Evolutionary conservation across 2,797 vertebrate genomes (phyloP).

Genomic region (Pipistrellus kuhlii): DNA sequence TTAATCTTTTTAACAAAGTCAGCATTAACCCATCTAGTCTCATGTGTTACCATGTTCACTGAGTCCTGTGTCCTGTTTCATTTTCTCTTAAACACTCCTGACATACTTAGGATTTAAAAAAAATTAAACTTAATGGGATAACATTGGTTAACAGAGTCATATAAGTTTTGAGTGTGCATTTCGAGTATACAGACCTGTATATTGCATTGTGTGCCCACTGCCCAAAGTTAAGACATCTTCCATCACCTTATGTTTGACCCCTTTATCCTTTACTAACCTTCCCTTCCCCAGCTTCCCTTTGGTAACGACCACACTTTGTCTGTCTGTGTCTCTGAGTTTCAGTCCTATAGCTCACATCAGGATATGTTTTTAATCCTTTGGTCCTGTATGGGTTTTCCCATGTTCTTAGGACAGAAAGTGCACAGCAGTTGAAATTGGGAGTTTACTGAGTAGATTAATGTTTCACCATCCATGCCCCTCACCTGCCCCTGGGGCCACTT

Average conservation of each 20-base stretch:
- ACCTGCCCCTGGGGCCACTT: accelerated
- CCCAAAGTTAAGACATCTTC: not conserved
- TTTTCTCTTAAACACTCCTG: not conserved
- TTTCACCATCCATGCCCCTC: not conserved
- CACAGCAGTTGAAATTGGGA: not conserved
- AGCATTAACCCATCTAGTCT: not conserved
- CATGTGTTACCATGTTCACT: not conserved
- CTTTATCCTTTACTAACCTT: not conserved
- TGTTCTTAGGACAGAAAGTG: not conserved
- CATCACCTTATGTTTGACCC: not conserved
- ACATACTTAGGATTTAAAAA: not conserved
- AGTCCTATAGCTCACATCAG: not conserved
- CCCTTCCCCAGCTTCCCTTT: not conserved
- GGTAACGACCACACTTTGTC: not conserved
- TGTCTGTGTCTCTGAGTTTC: not conserved
- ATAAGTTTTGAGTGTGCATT: not conserved
- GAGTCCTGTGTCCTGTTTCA: not conserved
- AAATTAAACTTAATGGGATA: not conserved
- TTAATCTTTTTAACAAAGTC: not conserved
- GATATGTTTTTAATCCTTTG: not conserved
- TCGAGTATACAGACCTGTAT: not conserved
- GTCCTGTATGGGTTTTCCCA: not conserved
- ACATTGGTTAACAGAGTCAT: not conserved
- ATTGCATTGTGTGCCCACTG: not conserved
- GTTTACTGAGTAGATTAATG: not conserved